Percentiles rank a stretch among this genome's conserved stretches.
Conservation (phyloP, 2,888 invertebrate species). For the Peribatodes rhomboidaria region DNA sequence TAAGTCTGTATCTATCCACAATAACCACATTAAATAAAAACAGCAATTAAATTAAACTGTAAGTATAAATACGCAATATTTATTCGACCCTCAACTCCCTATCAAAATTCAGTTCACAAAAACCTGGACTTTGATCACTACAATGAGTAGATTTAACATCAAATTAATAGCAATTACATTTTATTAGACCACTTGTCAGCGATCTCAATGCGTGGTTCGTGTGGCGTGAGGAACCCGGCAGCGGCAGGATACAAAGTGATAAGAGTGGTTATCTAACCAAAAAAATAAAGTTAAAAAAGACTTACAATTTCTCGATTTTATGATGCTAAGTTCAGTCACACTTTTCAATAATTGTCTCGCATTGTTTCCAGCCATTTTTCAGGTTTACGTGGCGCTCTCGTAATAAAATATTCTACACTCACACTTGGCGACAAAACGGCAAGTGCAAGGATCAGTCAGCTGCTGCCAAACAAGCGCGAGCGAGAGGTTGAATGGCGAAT, state of each 20-base stretch:
- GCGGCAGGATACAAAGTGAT: slow-evolving; percentile 35
- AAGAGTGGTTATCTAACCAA: slow-evolving; percentile 63
- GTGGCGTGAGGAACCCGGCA: slow-evolving; percentile 22
- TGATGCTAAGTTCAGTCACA: slow-evolving; percentile 63
- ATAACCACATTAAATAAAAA: too few relatives aligned
- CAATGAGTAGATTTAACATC: slow-evolving; percentile 1
- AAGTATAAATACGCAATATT: slow-evolving; percentile 1
- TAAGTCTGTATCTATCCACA: too few relatives aligned
- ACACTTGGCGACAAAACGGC: slow-evolving; percentile 45
- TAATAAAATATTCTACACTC: slow-evolving; percentile 41
- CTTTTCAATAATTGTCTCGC: slow-evolving; percentile 71
- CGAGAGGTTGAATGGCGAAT: slow-evolving; percentile 35
- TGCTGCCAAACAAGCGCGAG: slow-evolving; percentile 42
- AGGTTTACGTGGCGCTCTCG: slow-evolving; percentile 36
- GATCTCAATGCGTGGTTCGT: slow-evolving; percentile 9
- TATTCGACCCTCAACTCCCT: neutral
- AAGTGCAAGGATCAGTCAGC: slow-evolving; percentile 44
- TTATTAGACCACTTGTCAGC: slow-evolving; percentile 23
- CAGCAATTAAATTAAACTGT: neutral
- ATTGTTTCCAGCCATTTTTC: slow-evolving; percentile 70
- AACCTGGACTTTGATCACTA: slow-evolving; percentile 24
- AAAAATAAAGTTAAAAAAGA: slow-evolving; percentile 45
- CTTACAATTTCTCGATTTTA: slow-evolving; percentile 71
- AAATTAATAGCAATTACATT: slow-evolving; percentile 26
- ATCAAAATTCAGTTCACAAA: slow-evolving; percentile 2